Base-by-base conservation (phyloP, 2,797 vertebrate genomes). In the Danio albolineatus region DNA sequence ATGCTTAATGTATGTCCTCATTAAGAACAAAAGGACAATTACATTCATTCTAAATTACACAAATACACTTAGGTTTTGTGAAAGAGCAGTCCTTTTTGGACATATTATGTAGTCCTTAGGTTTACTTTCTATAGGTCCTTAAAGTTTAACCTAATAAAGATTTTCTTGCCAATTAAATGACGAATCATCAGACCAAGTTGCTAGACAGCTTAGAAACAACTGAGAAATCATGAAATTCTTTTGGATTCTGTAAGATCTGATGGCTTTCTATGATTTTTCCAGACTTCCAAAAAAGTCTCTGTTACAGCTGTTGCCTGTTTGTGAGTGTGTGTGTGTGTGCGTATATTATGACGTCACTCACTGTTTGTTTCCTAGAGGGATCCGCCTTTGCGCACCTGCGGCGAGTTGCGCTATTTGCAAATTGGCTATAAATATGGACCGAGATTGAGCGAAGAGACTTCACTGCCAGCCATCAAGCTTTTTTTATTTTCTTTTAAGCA, bases 1-100 rank as follows among this genome's bases (percentile, higher is more conserved):
- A 76, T 17, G 44, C 64, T 69, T 81, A 76, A 74, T 21, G 39
- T 39, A 66, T 41, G 41, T 71, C 69, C 39, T 72, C 19, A 66
- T 80, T 38, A 79, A 67, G 65, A 76, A 61, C 51, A 80, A 54
- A 39, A 43, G 7, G 73, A 44, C 44, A 53, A 60, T 7, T 60
- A 7, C 21, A 49, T 49, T 66, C 10, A 65, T 28, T 48, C 53
- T 59, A 9, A 70, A 49, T 43, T 5, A 48, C 16, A n/a, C 9
- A 17, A 46, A 66, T 67, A n/a, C 7, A 57, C 16, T 65, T 59
- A 6, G n/a, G 12, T 39, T 60, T 62, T 19, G 44, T 13, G 16
- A 2, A 10, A 49, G 2, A 44, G 10, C 60, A 51, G 36, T 21
- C 19, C 0, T 66, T 48, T 66, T 66, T 28, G 62, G 43, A 10